Conservation (phyloP, 2,888 invertebrate genomes). For the Trichogramma evanescens region DNA sequence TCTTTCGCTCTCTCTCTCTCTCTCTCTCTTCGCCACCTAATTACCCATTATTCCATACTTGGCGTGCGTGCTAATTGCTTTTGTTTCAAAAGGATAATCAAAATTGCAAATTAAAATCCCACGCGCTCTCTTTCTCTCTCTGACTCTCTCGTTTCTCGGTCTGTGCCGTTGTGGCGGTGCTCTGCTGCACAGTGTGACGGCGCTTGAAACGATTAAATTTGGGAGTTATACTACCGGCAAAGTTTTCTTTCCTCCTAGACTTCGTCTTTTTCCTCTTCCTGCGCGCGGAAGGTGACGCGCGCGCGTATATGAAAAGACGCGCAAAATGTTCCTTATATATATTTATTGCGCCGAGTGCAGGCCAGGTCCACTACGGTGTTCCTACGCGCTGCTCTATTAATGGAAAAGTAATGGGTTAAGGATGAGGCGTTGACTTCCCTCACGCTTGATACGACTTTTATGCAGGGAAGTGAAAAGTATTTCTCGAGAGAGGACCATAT, state of each 20-base stretch:
- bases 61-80: constrained; percentile 18
- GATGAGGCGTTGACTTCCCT: not conserved
- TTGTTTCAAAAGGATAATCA: constrained; percentile 23
- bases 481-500: too few species aligned
- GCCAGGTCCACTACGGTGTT: not conserved
- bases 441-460: not conserved
- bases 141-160: not conserved
- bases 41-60: constrained; percentile 21
- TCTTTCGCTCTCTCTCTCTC: too few species aligned
- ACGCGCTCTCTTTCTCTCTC: not conserved
- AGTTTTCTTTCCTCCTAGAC: not conserved
- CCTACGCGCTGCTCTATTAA: constrained; percentile 14
- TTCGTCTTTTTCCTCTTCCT: too few species aligned
- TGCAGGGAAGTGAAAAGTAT: too few species aligned
- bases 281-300: too few species aligned
- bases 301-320: too few species aligned
- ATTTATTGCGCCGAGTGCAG: too few species aligned
- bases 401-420: constrained; percentile 12
- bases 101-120: constrained; percentile 21
- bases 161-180: too few species aligned
- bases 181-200: constrained; percentile 6
- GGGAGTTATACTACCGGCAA: constrained; percentile 9
- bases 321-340: too few species aligned
- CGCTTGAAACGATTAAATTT: constrained; percentile 16
- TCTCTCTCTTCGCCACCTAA: not conserved